A percentile compares a stretch with the other conserved stretches of the same genome.
These are phyloP conservation scores for Ornithorhynchus anatinus DNA, from an alignment of 2,113 vertebrate genomes.

Conservation along the genomic window DNA sequence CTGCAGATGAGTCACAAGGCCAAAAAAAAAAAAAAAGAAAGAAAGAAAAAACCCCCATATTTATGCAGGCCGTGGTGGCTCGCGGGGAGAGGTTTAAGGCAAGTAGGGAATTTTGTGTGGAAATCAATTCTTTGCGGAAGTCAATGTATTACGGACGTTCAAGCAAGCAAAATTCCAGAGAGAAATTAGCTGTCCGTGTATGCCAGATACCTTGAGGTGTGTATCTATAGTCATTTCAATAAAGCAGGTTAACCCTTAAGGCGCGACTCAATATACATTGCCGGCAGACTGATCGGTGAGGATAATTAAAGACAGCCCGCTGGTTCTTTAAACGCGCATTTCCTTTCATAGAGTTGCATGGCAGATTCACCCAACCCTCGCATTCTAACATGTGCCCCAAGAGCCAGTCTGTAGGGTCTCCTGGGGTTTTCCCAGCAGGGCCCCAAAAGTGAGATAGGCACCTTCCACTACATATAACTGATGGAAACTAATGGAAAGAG, in stretches of 20 bases:
- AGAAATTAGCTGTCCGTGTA: slow-evolving; percentile 72
- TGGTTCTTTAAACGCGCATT: slow-evolving; percentile 48
- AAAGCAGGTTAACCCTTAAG: slow-evolving; percentile 63
- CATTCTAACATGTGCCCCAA: slow-evolving; percentile 34
- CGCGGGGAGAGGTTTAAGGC: slow-evolving; percentile 71
- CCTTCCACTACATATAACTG: no score
- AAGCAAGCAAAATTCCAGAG: slow-evolving; percentile 74
- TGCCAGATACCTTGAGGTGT: slow-evolving; percentile 59
- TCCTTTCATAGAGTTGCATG: slow-evolving; percentile 53
- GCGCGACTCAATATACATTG: slow-evolving; percentile 55
- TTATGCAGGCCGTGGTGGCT: slow-evolving; percentile 61
- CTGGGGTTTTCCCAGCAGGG: not conserved
- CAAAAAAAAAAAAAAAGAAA: no score
- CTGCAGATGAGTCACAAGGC: slow-evolving; percentile 60
- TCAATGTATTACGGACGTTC: slow-evolving; percentile 71
- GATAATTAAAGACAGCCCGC: slow-evolving; percentile 10
- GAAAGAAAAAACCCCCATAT: slow-evolving; percentile 61
- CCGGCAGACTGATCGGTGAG: slow-evolving; percentile 23
- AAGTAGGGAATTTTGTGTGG: slow-evolving; percentile 78
- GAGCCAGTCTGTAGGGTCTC: slow-evolving; percentile 19
- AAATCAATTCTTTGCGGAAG: slow-evolving; percentile 80
- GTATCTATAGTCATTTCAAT: slow-evolving; percentile 55
- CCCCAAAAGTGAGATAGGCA: not conserved
- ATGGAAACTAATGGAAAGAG: no score
- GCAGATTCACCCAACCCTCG: slow-evolving; percentile 54